Evolutionary conservation across 2,113 vertebrate species (phyloP).

Genomic region (Pimephales promelas): DNA sequence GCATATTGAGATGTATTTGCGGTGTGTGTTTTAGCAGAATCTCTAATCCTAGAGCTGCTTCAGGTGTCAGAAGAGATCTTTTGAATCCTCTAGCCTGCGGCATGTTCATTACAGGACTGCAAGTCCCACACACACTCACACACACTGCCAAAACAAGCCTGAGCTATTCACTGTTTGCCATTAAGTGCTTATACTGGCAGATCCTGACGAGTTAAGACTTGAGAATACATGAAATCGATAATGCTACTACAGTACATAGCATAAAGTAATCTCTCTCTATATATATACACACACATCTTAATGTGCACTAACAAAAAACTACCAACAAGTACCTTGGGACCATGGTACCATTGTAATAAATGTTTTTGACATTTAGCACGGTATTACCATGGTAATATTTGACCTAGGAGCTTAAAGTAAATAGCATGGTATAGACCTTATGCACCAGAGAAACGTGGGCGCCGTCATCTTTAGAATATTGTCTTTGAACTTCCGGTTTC

Average conservation of each 20-base stretch:
- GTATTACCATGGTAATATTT: not conserved
- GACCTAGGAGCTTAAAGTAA: not conserved
- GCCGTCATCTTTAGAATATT: no score
- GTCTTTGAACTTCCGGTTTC: no score
- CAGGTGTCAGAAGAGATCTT: slow-evolving; percentile 40
- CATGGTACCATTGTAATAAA: not conserved
- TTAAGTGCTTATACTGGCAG: not conserved
- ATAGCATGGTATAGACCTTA: not conserved
- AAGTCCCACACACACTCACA: slow-evolving; percentile 3
- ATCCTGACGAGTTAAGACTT: not conserved
- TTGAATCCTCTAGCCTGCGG: slow-evolving; percentile 42
- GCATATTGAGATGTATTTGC: slow-evolving; percentile 38
- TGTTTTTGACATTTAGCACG: not conserved
- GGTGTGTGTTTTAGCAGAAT: slow-evolving; percentile 32
- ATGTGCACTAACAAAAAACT: no score
- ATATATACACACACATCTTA: no score
- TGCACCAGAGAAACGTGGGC: no score
- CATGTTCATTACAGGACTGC: slow-evolving; percentile 19
- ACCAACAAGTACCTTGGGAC: not conserved
- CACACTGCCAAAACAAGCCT: slow-evolving; percentile 14
- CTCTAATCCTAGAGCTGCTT: slow-evolving; percentile 40
- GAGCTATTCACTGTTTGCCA: slow-evolving; percentile 17
- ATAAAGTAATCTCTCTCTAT: no score
- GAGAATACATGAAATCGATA: not conserved
- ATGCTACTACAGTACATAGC: not conserved